Percentiles rank a stretch among this genome's conserved stretches.
phyloP scores from a whole-genome alignment of 2,797 vertebrate species.

The Xenentodon cancila region DNA sequence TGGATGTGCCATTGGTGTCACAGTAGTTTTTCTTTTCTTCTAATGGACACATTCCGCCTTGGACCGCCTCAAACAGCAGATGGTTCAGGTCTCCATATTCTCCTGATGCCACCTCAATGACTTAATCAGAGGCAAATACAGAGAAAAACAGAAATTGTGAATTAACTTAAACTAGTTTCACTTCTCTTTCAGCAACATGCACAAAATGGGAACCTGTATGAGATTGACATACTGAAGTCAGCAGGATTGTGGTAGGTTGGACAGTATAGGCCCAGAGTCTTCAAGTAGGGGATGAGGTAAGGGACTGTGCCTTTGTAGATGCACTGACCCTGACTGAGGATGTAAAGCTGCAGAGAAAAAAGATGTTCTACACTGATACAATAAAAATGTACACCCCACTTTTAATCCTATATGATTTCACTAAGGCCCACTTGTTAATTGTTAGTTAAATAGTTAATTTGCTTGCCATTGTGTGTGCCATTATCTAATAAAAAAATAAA shows the following conservation, averaged over 20 bases:
- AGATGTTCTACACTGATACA: background rate
- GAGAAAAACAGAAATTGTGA: background rate
- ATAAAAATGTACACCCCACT: no score
- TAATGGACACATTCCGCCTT: conserved; percentile 87
- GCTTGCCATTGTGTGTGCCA: no score
- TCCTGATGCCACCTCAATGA: conserved; percentile 96
- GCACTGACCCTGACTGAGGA: conserved; percentile 96
- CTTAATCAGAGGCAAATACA: conserved; percentile 50
- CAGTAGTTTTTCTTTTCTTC: conserved; percentile 86
- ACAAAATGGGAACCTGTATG: background rate
- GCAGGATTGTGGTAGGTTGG: conserved; percentile 97
- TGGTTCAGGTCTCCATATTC: conserved; percentile 95
- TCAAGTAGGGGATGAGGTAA: conserved; percentile 93
- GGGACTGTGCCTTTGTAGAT: conserved; percentile 93
- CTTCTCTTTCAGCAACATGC: background rate
- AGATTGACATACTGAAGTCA: conserved; percentile 79
- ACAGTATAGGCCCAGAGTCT: conserved; percentile 90
- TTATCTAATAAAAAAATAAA: no score
- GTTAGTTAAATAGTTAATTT: no score
- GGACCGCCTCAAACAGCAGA: conserved; percentile 90
- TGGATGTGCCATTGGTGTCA: conserved; percentile 69
- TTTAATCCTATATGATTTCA: no score
- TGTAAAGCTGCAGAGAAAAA: conserved; percentile 87
- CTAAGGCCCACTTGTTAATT: no score
- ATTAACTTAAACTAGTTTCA: background rate